These are phyloP conservation scores for Malthinus flaveolus DNA, from an alignment of 2,888 invertebrate genomes.

Conservation along the genomic window DNA sequence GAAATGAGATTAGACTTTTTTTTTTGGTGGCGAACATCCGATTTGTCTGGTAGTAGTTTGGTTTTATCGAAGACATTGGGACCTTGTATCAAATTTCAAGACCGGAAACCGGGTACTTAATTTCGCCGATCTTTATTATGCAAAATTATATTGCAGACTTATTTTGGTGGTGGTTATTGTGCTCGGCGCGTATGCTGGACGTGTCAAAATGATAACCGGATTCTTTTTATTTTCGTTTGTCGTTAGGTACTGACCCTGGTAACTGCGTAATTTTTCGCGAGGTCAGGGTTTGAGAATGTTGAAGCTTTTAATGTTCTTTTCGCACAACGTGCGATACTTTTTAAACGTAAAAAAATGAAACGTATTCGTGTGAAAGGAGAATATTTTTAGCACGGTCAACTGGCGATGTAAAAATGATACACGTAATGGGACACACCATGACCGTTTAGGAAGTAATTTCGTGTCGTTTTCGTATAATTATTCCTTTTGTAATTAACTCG, in stretches of 20 bases:
- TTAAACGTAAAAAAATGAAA: no score
- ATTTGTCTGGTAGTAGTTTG: no score
- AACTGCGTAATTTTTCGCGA: slow-evolving; percentile 35
- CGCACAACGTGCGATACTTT: neutral
- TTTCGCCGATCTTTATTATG: slow-evolving; percentile 13
- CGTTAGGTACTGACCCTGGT: slow-evolving; percentile 39
- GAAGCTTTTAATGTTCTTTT: neutral
- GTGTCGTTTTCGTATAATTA: no score
- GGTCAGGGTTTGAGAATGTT: slow-evolving; percentile 15
- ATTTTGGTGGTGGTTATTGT: slow-evolving; percentile 10
- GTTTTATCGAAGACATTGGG: neutral
- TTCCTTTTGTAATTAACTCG: no score
- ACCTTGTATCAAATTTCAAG: slow-evolving; percentile 15
- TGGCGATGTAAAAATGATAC: no score
- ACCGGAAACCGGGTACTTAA: slow-evolving; percentile 18
- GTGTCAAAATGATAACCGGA: slow-evolving; percentile 24
- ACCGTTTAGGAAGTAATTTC: no score
- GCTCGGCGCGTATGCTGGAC: slow-evolving; percentile 12
- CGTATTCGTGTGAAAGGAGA: no score
- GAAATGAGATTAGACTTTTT: no score
- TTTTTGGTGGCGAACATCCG: no score
- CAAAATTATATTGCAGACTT: slow-evolving; percentile 7
- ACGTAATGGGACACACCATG: no score
- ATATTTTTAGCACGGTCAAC: no score
- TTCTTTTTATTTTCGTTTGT: slow-evolving; percentile 29